Percentiles rank a stretch among this genome's conserved stretches.
Conservation (phyloP, 2,888 invertebrate species). For the Dolomedes plantarius region DNA sequence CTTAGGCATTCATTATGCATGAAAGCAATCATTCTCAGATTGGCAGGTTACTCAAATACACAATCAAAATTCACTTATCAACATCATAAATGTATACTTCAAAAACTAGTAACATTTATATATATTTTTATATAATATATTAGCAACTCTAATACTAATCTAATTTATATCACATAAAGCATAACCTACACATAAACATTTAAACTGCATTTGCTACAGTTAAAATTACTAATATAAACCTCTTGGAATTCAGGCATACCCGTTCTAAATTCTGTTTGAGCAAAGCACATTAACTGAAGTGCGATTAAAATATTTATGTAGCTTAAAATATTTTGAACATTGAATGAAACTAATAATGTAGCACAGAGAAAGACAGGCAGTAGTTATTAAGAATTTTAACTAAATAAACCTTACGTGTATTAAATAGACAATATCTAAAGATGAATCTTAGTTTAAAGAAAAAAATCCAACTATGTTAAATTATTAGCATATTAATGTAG, state of each 20-base stretch:
- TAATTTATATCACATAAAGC: slow-evolving; percentile 47
- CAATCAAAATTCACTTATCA: slow-evolving; percentile 34
- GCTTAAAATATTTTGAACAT: no score
- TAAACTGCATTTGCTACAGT: slow-evolving; percentile 14
- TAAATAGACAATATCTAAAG: no score
- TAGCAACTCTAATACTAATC: slow-evolving; percentile 48
- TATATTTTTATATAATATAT: slow-evolving; percentile 18
- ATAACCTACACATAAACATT: slow-evolving; percentile 20
- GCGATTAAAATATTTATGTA: no score
- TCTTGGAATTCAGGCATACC: slow-evolving; percentile 42
- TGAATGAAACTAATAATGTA: no score
- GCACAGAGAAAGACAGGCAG: no score
- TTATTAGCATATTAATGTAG: no score
- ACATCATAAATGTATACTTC: slow-evolving; percentile 39
- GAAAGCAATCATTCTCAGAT: slow-evolving; percentile 27
- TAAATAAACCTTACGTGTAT: no score
- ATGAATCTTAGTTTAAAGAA: no score
- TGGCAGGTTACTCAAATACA: slow-evolving; percentile 60
- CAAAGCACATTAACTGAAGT: no score
- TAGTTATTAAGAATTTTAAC: no score
- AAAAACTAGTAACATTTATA: slow-evolving; percentile 46
- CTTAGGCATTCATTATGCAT: slow-evolving; percentile 28
- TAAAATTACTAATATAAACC: slow-evolving; percentile 29
- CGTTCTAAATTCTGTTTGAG: slow-evolving; percentile 11
- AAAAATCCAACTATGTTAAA: no score